Evolutionary conservation across 2,888 invertebrate genomes (phyloP).

Genomic region (Bedellia somnulentella): DNA sequence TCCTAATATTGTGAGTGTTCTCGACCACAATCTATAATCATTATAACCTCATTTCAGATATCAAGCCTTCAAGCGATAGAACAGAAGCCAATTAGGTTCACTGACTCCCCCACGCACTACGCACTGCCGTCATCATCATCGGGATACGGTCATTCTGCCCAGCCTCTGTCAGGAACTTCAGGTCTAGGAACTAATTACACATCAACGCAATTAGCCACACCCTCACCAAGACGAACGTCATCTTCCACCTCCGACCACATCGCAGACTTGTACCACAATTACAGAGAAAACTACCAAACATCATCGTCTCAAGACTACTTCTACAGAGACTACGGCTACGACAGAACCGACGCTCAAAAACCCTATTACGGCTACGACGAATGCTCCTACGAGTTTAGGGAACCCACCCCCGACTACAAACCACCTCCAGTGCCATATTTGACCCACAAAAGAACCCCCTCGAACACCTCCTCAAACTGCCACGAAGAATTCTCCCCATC

Average conservation of each 20-base stretch:
- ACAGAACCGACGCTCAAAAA: constrained; percentile 43
- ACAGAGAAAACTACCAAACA: constrained; percentile 48
- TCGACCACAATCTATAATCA: too few species aligned
- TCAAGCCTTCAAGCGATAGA: constrained; percentile 54
- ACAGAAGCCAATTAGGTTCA: constrained; percentile 69
- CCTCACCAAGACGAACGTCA: constrained; percentile 73
- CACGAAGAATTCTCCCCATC: constrained; percentile 52
- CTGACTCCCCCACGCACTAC: constrained; percentile 75
- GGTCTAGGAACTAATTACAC: constrained; percentile 56
- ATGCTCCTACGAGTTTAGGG: constrained; percentile 36
- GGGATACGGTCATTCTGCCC: constrained; percentile 51
- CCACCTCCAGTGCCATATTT: constrained; percentile 31
- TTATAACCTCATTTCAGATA: constrained; percentile 40
- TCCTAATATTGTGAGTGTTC: too few species aligned
- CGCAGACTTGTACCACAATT: constrained; percentile 64
- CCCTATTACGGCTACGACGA: constrained; percentile 45
- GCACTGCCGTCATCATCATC: constrained; percentile 52
- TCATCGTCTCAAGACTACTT: constrained; percentile 32
- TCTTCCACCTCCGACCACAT: constrained; percentile 62
- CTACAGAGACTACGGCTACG: constrained; percentile 35
- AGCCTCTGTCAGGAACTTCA: constrained; percentile 52
- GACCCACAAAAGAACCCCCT: constrained; percentile 75
- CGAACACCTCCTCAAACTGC: constrained; percentile 68
- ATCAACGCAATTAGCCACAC: constrained; percentile 58
- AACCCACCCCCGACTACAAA: constrained; percentile 35